phyloP scores from a whole-genome alignment of 2,113 vertebrate species.

The Engraulis encrasicolus region DNA sequence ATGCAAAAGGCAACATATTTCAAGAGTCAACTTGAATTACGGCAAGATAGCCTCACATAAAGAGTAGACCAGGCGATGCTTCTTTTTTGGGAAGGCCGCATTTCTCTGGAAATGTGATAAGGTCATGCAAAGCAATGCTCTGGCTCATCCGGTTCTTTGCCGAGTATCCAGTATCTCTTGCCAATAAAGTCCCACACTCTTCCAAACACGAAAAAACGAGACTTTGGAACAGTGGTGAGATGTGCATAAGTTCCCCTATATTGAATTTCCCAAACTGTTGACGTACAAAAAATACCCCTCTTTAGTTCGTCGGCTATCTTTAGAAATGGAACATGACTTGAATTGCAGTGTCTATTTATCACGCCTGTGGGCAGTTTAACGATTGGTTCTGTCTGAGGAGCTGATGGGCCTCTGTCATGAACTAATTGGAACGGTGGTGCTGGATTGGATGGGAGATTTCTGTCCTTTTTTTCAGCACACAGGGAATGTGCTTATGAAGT shows the following conservation, averaged over 20 bases:
- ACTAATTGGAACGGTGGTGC: background rate
- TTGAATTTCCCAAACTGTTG: background rate
- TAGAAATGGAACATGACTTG: background rate
- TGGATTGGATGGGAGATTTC: background rate
- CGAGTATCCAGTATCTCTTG: background rate
- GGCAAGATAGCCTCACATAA: background rate
- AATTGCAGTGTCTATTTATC: background rate
- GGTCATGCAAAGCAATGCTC: conserved; percentile 7
- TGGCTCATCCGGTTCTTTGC: conserved; percentile 1
- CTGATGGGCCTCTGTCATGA: background rate
- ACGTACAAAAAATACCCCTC: background rate
- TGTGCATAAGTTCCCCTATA: background rate
- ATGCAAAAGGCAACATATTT: background rate
- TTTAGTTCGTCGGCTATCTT: background rate
- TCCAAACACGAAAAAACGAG: background rate
- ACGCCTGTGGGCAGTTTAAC: background rate
- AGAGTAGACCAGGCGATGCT: background rate
- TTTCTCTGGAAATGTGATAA: background rate
- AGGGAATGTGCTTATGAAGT: background rate
- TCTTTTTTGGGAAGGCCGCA: background rate
- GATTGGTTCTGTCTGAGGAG: background rate
- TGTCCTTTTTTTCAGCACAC: too few relatives aligned
- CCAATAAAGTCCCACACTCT: background rate
- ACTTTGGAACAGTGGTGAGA: background rate
- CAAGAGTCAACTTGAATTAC: background rate